Conservation (phyloP, 92 coral and sea anemone species). For the Epizoanthus rinbou region DNA sequence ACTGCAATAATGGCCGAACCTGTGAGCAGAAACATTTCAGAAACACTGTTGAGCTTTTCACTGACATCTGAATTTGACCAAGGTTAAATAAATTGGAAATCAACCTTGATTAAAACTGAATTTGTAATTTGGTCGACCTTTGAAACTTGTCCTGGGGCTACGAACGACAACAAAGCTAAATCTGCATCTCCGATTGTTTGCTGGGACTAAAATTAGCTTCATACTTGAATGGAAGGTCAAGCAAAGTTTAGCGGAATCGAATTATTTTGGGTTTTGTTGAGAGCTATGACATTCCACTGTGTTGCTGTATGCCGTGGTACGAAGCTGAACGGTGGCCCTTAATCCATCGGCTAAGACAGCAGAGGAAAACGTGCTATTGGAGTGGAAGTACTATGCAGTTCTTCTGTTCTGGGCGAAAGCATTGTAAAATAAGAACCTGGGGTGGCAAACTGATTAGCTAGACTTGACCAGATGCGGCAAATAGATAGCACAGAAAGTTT, state of each 20-base stretch:
- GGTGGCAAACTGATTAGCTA: no score
- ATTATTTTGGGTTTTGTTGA: neutral
- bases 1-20: neutral
- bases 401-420: no score
- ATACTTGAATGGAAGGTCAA: neutral
- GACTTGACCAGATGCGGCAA: no score
- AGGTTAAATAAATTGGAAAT: neutral
- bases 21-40: constrained; percentile 22
- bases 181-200: constrained; percentile 18
- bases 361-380: no score
- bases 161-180: constrained; percentile 14
- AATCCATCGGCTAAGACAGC: no score
- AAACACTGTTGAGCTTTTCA: constrained; percentile 1
- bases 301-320: no score
- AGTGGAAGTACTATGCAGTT: no score
- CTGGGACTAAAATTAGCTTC: neutral
- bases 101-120: neutral
- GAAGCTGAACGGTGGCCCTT: no score
- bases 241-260: no score
- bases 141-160: constrained; percentile 32
- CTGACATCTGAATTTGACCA: neutral
- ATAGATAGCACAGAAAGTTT: no score
- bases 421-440: no score
- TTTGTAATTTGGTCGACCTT: neutral
- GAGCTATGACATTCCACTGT: neutral